These are phyloP conservation scores for Origma solitaria DNA, from an alignment of 2,113 vertebrate genomes.

Conservation along the genomic window DNA sequence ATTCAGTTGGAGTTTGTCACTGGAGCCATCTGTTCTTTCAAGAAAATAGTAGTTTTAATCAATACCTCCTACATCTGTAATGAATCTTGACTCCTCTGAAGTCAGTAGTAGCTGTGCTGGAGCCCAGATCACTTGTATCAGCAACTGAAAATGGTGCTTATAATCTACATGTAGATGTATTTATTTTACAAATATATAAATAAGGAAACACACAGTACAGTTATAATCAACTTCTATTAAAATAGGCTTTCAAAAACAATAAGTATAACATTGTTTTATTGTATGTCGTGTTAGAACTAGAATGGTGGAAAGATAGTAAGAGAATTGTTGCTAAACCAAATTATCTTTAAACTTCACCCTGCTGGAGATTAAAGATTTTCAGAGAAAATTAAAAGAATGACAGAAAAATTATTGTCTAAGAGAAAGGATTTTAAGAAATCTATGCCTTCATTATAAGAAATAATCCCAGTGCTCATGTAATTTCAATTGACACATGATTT, in stretches of 20 bases:
- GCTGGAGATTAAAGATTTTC: background rate
- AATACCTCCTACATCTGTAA: background rate
- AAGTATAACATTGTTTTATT: background rate
- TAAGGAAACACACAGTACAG: background rate
- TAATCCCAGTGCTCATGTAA: background rate
- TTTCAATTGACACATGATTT: slow-evolving; percentile 11
- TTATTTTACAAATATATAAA: background rate
- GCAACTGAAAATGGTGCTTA: background rate
- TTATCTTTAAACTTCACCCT: background rate
- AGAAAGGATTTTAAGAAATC: background rate
- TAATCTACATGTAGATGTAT: background rate
- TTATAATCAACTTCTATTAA: background rate
- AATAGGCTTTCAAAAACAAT: background rate
- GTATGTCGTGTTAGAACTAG: background rate
- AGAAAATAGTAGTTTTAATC: background rate
- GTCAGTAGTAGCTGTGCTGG: background rate
- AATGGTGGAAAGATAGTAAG: background rate
- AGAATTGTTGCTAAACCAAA: background rate
- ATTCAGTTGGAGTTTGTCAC: background rate
- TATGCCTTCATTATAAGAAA: background rate
- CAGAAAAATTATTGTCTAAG: background rate
- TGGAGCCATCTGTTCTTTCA: background rate
- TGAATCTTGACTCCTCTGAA: background rate
- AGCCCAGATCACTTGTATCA: background rate
- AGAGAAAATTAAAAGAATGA: background rate